Base-by-base conservation (phyloP, 2,797 vertebrate species). In the Acanthurus leucopareius region DNA sequence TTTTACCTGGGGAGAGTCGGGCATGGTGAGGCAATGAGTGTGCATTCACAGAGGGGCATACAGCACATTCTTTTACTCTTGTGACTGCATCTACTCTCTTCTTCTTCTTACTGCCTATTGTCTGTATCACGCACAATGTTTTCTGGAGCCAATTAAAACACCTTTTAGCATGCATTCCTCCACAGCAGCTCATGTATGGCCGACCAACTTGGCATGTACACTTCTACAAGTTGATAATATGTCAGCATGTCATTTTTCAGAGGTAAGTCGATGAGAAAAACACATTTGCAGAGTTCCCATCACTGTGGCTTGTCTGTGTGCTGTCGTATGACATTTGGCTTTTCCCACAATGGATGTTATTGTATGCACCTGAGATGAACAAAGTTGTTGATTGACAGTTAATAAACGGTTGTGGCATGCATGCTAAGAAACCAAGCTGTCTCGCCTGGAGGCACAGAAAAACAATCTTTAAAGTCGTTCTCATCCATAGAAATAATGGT, bases 81-180 rank as follows among this genome's bases (percentile, higher is more conserved):
- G 58, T 87, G 77, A 76, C 52, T 75, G 62, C 61, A 86, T 85
- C 70, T 71, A 42, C 32, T 35, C 32, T 35, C 32, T 25, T 71
- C 35, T 86, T 86, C 75, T 80, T 86, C 67, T 75, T 59, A 25
- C 70, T 88, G 73, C 79, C 76, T 84, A 67, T 61, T 85, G 56
- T 63, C 57, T 85, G 32, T 83, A 65, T 80, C 73, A 74, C n/a
- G 16, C 47, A 75, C 73, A 80, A 67, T 78, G 71, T 61, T 79
- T 80, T 79, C 81, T 85, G 61, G 68, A 75, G 79, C 69, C 78
- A 45, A 79, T 83, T 68, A 53, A 25, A 82, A 54, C 52, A 70
- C 68, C 67, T 79, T 85, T 59, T 75, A 56, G 90, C 88, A 87
- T 90, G 89, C 70, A 83, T 89, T 90, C 67, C 72, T 86, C 16